Conservation (phyloP, 2,888 invertebrate species). For the Leucophenga montana region DNA sequence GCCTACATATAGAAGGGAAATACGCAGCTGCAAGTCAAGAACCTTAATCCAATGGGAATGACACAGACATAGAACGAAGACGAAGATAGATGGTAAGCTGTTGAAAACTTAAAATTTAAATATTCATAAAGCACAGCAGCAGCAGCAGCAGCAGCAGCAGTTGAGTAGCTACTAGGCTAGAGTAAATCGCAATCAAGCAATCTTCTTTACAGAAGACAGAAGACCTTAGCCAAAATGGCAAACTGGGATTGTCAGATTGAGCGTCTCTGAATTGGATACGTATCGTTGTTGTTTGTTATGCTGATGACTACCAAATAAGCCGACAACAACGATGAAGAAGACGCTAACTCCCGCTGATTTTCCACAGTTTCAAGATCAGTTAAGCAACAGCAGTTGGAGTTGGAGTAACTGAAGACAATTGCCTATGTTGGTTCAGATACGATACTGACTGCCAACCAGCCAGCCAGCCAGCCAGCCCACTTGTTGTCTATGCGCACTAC, state of each 20-base stretch:
- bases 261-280: neutral
- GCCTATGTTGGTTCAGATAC: neutral
- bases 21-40: slow-evolving; percentile 13
- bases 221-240: slow-evolving; percentile 14
- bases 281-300: slow-evolving; percentile 23
- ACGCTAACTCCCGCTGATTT: slow-evolving; percentile 26
- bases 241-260: slow-evolving; percentile 14
- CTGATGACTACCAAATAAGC: slow-evolving; percentile 27
- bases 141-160: neutral
- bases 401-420: neutral
- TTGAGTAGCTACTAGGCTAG: neutral
- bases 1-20: neutral
- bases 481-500: slow-evolving; percentile 6
- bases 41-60: neutral
- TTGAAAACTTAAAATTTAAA: slow-evolving; percentile 21
- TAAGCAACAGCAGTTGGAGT: slow-evolving; percentile 9
- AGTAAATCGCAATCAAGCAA: neutral
- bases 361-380: slow-evolving; percentile 28
- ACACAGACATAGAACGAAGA: neutral
- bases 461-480: neutral
- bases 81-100: neutral
- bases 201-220: neutral
- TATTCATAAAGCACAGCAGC: slow-evolving; percentile 24
- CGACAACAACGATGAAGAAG: slow-evolving; percentile 2
- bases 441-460: neutral